Evolutionary conservation across 2,888 invertebrate genomes (phyloP).

Genomic region (Elysia crispata): DNA sequence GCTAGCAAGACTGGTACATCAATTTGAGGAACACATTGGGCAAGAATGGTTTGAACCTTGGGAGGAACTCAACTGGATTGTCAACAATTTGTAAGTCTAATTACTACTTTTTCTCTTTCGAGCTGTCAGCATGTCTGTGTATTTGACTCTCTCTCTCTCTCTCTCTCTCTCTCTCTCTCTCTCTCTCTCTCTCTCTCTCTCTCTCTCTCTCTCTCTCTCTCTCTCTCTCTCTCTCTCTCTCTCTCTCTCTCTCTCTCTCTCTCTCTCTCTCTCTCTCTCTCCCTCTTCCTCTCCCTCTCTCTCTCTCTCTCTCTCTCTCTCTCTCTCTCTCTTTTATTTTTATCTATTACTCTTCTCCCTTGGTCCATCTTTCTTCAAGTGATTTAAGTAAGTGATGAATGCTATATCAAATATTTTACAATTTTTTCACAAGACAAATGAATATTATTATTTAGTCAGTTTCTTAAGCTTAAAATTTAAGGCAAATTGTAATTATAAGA

Average conservation of each 20-base stretch:
- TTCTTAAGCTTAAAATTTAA: too few species aligned
- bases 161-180: constrained; percentile 2
- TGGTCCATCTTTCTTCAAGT: background rate
- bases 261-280: constrained; percentile 13
- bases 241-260: constrained; percentile 11
- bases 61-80: constrained; percentile 84
- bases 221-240: background rate
- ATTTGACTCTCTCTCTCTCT: background rate
- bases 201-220: background rate
- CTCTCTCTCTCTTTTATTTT: background rate
- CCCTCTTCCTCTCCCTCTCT: background rate
- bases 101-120: background rate
- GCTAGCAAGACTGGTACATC: constrained; percentile 81
- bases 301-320: background rate
- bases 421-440: background rate
- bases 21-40: constrained; percentile 83
- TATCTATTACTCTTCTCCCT: background rate
- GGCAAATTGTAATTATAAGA: too few species aligned
- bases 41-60: constrained; percentile 82
- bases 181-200: constrained; percentile 14
- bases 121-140: background rate
- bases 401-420: background rate
- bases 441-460: too few species aligned
- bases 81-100: constrained; percentile 75
- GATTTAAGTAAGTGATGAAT: background rate